Evolutionary conservation across 2,113 vertebrate species (phyloP).

Genomic region (Aptenodytes forsteri): DNA sequence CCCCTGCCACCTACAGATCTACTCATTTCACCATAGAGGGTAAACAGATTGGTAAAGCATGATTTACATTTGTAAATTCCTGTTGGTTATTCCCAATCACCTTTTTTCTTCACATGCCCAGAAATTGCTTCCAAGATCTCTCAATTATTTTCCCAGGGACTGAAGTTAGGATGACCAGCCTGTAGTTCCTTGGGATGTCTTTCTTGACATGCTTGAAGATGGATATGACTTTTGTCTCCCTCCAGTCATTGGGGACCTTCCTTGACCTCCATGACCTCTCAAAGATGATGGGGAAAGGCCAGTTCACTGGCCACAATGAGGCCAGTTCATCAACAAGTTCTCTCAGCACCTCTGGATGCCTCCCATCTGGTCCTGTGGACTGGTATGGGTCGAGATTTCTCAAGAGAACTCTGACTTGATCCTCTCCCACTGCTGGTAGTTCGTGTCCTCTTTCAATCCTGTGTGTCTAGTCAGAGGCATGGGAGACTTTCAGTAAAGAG

Average conservation of each 20-base stretch:
- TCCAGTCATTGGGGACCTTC: neutral
- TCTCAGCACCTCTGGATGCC: neutral
- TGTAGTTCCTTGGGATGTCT: neutral
- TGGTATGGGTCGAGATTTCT: neutral
- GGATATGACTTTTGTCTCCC: neutral
- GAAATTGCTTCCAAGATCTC: neutral
- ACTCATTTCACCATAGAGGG: neutral
- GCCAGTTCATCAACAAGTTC: neutral
- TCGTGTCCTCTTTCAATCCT: neutral
- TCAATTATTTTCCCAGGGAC: neutral
- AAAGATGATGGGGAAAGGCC: neutral
- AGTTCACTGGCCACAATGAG: neutral
- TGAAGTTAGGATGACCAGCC: neutral
- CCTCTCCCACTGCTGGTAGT: neutral
- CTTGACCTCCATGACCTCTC: neutral
- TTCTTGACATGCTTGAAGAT: neutral
- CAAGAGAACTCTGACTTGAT: neutral
- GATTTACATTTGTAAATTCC: neutral
- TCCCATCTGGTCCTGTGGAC: neutral
- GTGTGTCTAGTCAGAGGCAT: neutral
- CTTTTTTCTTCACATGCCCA: neutral
- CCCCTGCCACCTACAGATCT: neutral
- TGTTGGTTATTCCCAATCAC: neutral
- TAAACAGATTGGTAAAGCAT: neutral
- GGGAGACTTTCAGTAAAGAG: neutral